Evolutionary conservation across 1,140 invertebrate species (phyloP).

Genomic region (Ips nitidus): DNA sequence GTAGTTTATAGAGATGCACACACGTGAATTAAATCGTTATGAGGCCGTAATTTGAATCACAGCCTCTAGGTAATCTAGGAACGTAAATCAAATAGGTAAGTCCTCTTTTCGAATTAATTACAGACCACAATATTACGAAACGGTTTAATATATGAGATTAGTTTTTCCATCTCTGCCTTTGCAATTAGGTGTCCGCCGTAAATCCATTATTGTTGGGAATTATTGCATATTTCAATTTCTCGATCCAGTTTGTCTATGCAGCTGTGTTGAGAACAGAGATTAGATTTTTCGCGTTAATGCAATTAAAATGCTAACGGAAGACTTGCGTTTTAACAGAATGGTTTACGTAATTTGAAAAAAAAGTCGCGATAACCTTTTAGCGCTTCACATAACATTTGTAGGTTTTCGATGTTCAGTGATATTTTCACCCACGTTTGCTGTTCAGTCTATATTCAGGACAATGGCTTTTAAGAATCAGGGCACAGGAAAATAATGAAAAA

Average conservation of each 20-base stretch:
- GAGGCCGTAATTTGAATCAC: conserved; percentile 13
- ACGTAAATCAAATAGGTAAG: conserved; percentile 16
- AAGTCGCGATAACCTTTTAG: conserved; percentile 6
- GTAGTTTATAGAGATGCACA: conserved; percentile 8
- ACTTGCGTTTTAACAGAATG: not conserved
- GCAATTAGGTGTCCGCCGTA: conserved; percentile 1
- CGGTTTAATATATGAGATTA: conserved; percentile 8
- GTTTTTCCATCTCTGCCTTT: conserved; percentile 3
- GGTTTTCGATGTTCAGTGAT: conserved; percentile 9
- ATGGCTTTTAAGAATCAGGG: conserved; percentile 11
- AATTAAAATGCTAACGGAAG: no score
- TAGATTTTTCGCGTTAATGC: no score
- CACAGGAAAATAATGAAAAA: conserved; percentile 4
- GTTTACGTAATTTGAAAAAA: conserved; percentile 2
- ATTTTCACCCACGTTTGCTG: conserved; percentile 4
- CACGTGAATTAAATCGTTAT: conserved; percentile 9
- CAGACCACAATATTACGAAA: conserved; percentile 8
- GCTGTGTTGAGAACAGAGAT: no score
- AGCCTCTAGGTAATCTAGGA: conserved; percentile 1
- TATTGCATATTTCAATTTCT: not conserved
- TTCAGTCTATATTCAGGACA: not conserved
- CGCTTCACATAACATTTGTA: not conserved
- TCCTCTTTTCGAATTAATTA: conserved; percentile 11
- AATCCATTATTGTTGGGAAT: conserved; percentile 4
- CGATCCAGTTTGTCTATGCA: no score